phyloP scores from a whole-genome alignment of 2,797 vertebrate species.

The Macrochelys suwanniensis region DNA sequence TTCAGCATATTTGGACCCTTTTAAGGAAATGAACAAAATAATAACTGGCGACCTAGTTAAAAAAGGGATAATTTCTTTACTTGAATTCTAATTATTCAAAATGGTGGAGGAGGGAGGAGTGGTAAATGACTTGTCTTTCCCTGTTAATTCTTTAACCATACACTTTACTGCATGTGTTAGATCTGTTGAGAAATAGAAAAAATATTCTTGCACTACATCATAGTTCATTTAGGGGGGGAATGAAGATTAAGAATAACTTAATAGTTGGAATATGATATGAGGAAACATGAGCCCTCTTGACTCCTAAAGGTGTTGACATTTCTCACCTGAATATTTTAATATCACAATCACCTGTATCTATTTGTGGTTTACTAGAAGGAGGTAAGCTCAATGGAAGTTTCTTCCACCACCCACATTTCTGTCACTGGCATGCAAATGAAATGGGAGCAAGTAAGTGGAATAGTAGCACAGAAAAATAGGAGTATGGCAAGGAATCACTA shows the following conservation, averaged over 20 bases:
- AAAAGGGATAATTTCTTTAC: neutral
- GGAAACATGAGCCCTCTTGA: neutral
- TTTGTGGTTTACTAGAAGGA: neutral
- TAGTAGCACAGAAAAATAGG: neutral
- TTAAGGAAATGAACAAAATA: neutral
- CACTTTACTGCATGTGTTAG: neutral
- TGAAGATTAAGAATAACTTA: neutral
- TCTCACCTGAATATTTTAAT: neutral
- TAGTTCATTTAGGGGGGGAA: neutral
- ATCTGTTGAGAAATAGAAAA: neutral
- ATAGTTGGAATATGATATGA: neutral
- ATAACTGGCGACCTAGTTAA: neutral
- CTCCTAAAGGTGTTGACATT: neutral
- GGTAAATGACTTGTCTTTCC: neutral
- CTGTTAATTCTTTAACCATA: neutral
- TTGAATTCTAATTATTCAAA: neutral
- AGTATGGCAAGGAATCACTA: neutral
- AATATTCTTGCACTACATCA: neutral
- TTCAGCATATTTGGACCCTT: neutral
- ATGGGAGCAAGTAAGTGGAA: neutral
- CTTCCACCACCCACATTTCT: neutral
- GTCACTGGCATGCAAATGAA: neutral
- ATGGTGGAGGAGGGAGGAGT: neutral
- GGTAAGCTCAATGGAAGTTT: neutral
- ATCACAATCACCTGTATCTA: neutral